Percentiles rank a stretch among this genome's conserved stretches.
Evolutionary conservation across 2,888 invertebrate species (phyloP).

Genomic region (Pelosia muscerda): DNA sequence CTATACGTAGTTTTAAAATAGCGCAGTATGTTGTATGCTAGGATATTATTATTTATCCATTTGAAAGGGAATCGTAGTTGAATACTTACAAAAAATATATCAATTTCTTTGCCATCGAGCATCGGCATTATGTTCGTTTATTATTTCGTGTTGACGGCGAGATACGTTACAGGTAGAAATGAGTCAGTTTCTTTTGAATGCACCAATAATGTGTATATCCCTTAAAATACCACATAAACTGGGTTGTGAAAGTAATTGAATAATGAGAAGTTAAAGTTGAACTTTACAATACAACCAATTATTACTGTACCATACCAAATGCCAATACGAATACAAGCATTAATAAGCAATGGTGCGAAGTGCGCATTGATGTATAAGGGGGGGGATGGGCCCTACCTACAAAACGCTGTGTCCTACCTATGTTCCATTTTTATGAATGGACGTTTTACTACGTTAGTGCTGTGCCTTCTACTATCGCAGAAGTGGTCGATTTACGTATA

Average conservation of each 20-base stretch:
- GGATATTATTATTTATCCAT: background rate
- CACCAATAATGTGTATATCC: background rate
- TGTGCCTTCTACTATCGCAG: no score
- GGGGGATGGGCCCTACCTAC: no score
- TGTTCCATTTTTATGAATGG: no score
- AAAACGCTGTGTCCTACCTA: no score
- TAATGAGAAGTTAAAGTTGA: no score
- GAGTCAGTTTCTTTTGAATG: background rate
- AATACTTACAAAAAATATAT: slow-evolving; percentile 83
- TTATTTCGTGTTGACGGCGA: background rate
- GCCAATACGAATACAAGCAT: no score
- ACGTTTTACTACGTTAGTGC: no score
- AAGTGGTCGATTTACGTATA: no score
- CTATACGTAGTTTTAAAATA: background rate
- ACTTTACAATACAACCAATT: no score
- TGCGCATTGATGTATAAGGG: no score
- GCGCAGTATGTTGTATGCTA: background rate
- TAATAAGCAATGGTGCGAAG: no score
- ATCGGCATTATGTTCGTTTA: slow-evolving; percentile 68
- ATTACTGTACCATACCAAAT: no score
- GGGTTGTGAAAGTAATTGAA: background rate
- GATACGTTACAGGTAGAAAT: background rate
- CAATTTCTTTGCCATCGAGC: slow-evolving; percentile 81
- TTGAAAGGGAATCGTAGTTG: background rate
- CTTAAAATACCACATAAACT: background rate